These are phyloP conservation scores for Callyntrura guangdongensis DNA, from an alignment of 2,888 invertebrate species.

Conservation along the genomic window DNA sequence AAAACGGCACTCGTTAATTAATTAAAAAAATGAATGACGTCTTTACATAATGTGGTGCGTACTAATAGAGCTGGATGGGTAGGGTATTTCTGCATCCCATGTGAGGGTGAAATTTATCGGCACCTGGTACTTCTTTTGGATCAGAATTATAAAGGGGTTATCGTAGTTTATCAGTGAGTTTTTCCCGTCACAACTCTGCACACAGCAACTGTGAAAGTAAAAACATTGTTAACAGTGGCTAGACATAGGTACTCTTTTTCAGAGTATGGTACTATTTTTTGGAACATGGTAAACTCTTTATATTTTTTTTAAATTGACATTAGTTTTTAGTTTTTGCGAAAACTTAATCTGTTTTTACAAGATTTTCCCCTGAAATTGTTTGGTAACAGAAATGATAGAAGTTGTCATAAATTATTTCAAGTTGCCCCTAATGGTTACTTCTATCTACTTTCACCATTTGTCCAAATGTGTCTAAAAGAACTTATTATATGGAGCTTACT, in stretches of 20 bases:
- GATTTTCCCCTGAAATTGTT: too few relatives aligned
- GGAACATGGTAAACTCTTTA: too few relatives aligned
- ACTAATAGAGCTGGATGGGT: constrained; percentile 50
- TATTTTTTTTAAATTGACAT: too few relatives aligned
- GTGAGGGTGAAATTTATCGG: constrained; percentile 29
- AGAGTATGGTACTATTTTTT: too few relatives aligned
- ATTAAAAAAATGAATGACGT: too few relatives aligned
- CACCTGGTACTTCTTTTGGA: constrained; percentile 21
- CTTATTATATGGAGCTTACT: not conserved
- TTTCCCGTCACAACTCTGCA: constrained; percentile 14
- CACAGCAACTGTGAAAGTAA: constrained; percentile 41
- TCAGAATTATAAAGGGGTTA: constrained; percentile 40
- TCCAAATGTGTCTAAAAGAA: not conserved
- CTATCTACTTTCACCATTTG: too few relatives aligned
- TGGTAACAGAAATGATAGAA: not conserved
- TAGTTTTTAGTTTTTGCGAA: too few relatives aligned
- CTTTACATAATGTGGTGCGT: too few relatives aligned
- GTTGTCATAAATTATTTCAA: not conserved
- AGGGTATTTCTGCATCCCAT: constrained; percentile 57
- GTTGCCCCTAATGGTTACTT: too few relatives aligned
- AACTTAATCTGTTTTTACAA: too few relatives aligned
- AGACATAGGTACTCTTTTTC: too few relatives aligned
- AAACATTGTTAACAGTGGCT: not conserved
- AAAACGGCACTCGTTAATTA: too few relatives aligned
- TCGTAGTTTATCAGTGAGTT: constrained; percentile 42